These are phyloP conservation scores for Nymphalis io DNA, from an alignment of 1,140 invertebrate species.

Conservation along the genomic window DNA sequence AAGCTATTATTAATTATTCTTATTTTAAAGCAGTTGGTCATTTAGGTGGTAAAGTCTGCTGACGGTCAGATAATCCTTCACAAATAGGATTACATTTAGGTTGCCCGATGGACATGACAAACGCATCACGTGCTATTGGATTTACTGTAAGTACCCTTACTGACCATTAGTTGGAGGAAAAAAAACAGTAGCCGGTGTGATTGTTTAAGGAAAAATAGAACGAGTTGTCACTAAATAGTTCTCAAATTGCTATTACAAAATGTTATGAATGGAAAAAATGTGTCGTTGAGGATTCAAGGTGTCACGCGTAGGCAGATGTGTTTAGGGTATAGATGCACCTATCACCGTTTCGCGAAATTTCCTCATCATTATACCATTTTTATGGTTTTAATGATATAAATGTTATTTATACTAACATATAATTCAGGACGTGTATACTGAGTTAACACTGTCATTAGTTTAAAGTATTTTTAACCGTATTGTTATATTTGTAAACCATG, in stretches of 20 bases:
- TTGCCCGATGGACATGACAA: constrained; percentile 55
- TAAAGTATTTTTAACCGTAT: too few species aligned
- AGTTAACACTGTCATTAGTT: too few species aligned
- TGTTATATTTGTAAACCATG: too few species aligned
- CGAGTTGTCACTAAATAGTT: background rate
- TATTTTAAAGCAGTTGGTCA: constrained; percentile 47
- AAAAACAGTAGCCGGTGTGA: background rate
- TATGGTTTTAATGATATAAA: background rate
- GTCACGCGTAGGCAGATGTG: constrained; percentile 27
- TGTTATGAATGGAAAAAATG: background rate
- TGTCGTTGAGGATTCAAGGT: constrained; percentile 27
- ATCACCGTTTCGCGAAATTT: constrained; percentile 10
- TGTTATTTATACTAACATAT: too few species aligned
- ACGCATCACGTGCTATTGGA: constrained; percentile 63
- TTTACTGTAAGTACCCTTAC: constrained; percentile 45
- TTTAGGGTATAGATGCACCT: background rate
- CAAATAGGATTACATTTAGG: constrained; percentile 60
- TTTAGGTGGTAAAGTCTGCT: constrained; percentile 36
- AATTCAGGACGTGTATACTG: too few species aligned
- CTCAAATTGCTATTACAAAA: background rate
- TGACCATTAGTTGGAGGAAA: constrained; percentile 34
- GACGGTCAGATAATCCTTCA: constrained; percentile 57
- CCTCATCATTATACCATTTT: constrained; percentile 18
- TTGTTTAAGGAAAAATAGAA: background rate
- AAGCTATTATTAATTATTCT: background rate